A percentile compares a stretch with the other conserved stretches of the same genome.
Evolutionary conservation across 2,888 invertebrate species (phyloP).

Genomic region (Masnerella sp.): DNA sequence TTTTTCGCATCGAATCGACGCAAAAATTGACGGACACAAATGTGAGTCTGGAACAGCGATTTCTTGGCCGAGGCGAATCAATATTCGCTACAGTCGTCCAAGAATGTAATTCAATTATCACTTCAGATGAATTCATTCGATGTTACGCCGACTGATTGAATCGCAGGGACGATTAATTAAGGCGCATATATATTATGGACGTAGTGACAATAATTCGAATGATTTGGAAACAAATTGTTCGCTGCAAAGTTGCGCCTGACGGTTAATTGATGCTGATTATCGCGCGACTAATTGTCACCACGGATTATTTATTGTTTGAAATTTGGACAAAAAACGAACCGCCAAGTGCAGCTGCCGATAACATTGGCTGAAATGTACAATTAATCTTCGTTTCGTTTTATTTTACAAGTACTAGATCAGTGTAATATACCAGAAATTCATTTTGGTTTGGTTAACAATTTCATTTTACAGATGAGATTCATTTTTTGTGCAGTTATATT

Average conservation of each 20-base stretch:
- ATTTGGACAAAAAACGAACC: slow-evolving; percentile 2
- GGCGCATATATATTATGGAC: slow-evolving; percentile 22
- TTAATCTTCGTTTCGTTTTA: too few species aligned
- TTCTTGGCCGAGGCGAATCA: slow-evolving; percentile 36
- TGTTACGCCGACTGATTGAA: slow-evolving; percentile 29
- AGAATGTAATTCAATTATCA: slow-evolving; percentile 51
- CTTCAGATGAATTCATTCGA: slow-evolving; percentile 44
- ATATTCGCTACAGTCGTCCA: slow-evolving; percentile 40
- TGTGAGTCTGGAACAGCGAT: slow-evolving; percentile 25
- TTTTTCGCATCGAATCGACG: slow-evolving; percentile 18
- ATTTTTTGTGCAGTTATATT: too few species aligned
- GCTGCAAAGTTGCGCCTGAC: slow-evolving; percentile 19
- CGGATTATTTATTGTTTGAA: slow-evolving; percentile 23
- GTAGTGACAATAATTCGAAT: slow-evolving; percentile 24
- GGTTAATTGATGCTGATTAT: slow-evolving; percentile 45
- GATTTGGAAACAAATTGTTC: slow-evolving; percentile 44
- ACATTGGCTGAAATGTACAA: not conserved
- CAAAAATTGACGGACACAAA: slow-evolving; percentile 41
- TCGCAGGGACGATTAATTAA: slow-evolving; percentile 36
- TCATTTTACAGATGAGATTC: too few species aligned
- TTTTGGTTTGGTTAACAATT: not conserved
- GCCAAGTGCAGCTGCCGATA: not conserved
- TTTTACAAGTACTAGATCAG: too few species aligned
- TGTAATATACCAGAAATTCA: too few species aligned
- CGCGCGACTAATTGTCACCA: slow-evolving; percentile 26